These are phyloP conservation scores for Phaethon lepturus DNA, from an alignment of 2,113 vertebrate species.

Conservation along the genomic window DNA sequence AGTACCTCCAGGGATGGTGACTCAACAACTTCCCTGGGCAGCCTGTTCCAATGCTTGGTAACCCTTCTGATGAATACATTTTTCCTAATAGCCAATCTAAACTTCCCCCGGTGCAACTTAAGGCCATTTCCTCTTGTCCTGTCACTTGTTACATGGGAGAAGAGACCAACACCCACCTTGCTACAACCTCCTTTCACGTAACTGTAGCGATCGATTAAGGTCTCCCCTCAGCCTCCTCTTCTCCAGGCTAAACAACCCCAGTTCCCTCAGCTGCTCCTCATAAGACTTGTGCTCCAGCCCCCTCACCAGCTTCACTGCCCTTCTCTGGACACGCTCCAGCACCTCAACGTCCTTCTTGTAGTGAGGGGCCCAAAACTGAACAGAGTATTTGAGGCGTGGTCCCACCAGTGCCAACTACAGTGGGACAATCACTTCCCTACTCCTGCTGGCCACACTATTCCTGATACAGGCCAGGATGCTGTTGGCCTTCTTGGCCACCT, in stretches of 20 bases:
- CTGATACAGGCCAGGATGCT: background rate
- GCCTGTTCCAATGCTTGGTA: too few species aligned
- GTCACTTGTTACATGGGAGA: too few species aligned
- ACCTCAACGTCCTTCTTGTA: background rate
- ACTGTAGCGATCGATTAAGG: background rate
- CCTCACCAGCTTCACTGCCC: background rate
- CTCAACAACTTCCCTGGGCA: background rate
- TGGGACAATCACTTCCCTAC: background rate
- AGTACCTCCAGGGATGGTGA: background rate
- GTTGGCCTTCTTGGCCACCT: background rate
- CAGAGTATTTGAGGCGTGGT: fast-evolving
- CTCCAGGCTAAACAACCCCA: too few species aligned
- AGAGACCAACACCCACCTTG: fast-evolving
- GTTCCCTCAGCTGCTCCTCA: too few species aligned
- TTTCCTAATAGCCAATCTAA: background rate
- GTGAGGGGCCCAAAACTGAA: background rate
- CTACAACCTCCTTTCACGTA: background rate
- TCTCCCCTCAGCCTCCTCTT: too few species aligned
- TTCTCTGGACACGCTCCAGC: background rate
- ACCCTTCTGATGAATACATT: background rate
- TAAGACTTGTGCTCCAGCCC: background rate
- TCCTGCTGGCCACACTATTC: background rate
- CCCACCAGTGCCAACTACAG: background rate
- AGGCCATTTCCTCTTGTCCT: background rate
- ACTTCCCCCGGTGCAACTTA: background rate